Evolutionary conservation across 2,888 invertebrate species (phyloP), one percentile per base, ranked within the genome.

Genomic region (Pimpla rufipes): DNA sequence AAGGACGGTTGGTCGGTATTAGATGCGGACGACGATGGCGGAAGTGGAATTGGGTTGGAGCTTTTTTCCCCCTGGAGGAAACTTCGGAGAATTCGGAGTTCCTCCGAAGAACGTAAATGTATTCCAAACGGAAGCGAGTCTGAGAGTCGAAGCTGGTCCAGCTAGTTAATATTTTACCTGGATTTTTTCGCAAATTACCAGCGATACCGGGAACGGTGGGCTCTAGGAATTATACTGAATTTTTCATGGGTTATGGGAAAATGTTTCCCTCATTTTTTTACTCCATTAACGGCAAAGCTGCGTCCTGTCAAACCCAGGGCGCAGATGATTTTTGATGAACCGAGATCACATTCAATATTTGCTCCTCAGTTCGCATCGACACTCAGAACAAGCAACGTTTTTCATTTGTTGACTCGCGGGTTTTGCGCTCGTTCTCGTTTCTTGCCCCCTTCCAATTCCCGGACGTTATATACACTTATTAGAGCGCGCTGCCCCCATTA

Each of bases 111-210:
- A 18, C 10, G 21, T 8, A 50, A 50, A 16, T 18, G 18, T 50
- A 50, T 50, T 16, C 50, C 42, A 8, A 11, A 42, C 23, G n/a
- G n/a, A n/a, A n/a, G n/a, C n/a, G n/a, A n/a, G n/a, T n/a, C n/a
- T 23, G 23, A 21, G 8, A 8, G 23, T 16, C 55, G 18, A 59
- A 35, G 7, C 16, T 23, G 0, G 7, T n/a, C 59, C 21, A 35
- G 37, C n/a, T 0, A 18, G 16, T 37, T 37, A 18, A 62, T 62
- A 37, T 37, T 62, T 37, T 1, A 62, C 35, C 37, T 18, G 8
- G 37, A 18, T 62, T 40, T 62, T 62, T 37, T n/a, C 37, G 37
- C 37, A 16, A 37, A 62, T 59, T 62, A 62, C 16, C 16, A 10
- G 37, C 18, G 37, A 40, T 16, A 8, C 2, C 10, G 1, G 37